Evolutionary conservation across 2,888 invertebrate genomes (phyloP), one percentile per base, ranked within the genome.

Genomic region (Drosophila mulleri): DNA sequence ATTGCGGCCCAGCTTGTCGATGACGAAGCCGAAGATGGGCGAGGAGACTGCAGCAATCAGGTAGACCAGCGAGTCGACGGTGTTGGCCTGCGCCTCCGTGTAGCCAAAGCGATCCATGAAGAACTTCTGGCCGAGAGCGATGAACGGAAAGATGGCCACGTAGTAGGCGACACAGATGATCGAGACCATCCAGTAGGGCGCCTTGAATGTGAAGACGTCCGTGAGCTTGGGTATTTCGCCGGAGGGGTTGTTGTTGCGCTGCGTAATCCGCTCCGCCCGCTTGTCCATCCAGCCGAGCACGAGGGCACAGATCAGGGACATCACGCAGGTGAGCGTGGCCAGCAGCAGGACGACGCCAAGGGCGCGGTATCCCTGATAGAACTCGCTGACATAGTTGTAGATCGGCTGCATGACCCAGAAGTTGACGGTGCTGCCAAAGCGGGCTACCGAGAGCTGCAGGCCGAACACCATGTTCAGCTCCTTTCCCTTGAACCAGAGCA

Each of bases 381-480:
- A 95, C 39, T 95, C 92, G 47, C 94, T 93, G 0, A 98, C 95
- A 93, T 95, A 96, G 77, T 95, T 94, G 91, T 98, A 99, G 35
- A 99, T 93, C 2, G 96, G 96, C 90, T 96, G 97, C 98, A 99
- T 98, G 0, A 97, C 95, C 93, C 97, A 95, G 92, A 99, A 98
- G 93, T 98, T 99, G 1, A 98, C 98, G 29, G 98, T 97, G 83
- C 98, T 98, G 12, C 99, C 99, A 75, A 98, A 95, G 91, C 99
- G 94, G 3, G 98, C 98, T 92, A 99, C 97, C 75, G 98, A 98
- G 79, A 99, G 93, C 92, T 98, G 98, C 42, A 99, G 94, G 2
- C 99, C 99, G 93, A 99, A 99, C 14, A 99, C 98, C 97, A 98
- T 98, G 93, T 99, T 99, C 50, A 99, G 94, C 93, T 98, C 99